Evolutionary conservation across 2,113 vertebrate species (phyloP).

Genomic region (Pachyramphus minor): DNA sequence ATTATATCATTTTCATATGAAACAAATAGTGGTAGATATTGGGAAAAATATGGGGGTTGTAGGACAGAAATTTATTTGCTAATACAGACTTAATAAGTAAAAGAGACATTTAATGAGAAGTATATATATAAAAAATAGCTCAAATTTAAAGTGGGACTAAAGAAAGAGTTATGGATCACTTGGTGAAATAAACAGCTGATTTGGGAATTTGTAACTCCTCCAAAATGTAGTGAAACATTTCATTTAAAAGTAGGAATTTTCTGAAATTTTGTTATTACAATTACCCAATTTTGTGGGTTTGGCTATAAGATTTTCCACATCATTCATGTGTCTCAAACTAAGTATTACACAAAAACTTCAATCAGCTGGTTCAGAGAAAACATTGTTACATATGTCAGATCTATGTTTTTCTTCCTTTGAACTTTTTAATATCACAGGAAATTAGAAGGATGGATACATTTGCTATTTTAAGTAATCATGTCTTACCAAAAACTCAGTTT

Average conservation of each 20-base stretch:
- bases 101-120: background rate
- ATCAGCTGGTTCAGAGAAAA: fast-evolving
- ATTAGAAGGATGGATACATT: background rate
- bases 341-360: background rate
- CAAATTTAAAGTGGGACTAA: background rate
- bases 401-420: background rate
- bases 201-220: background rate
- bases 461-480: background rate
- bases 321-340: background rate
- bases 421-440: background rate
- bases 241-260: background rate
- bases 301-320: background rate
- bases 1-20: fast-evolving
- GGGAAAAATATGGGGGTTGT: fast-evolving
- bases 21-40: background rate
- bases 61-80: background rate
- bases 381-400: background rate
- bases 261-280: background rate
- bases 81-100: background rate
- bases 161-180: background rate
- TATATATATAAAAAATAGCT: background rate
- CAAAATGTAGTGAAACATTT: background rate
- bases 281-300: background rate
- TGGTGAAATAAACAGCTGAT: background rate
- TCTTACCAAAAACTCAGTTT: background rate